phyloP scores from a whole-genome alignment of 92 coral and sea anemone species.

The Epizoanthus stellaris region DNA sequence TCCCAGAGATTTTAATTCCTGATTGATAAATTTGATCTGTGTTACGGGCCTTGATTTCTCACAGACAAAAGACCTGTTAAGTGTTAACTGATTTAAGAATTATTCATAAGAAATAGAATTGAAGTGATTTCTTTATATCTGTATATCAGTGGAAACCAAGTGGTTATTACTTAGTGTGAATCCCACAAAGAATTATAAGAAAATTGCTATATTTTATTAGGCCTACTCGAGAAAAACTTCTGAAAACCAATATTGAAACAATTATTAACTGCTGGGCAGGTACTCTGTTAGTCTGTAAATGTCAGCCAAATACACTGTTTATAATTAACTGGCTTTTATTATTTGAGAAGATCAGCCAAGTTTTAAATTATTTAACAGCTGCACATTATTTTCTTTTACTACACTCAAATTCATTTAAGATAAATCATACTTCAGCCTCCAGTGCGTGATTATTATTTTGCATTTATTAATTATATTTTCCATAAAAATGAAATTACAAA shows the following conservation, averaged over 20 bases:
- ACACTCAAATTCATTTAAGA: neutral
- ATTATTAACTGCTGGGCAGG: neutral
- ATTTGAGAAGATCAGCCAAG: neutral
- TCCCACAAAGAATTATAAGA: neutral
- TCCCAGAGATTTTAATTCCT: too few relatives aligned
- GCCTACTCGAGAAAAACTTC: neutral
- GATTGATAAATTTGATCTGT: too few relatives aligned
- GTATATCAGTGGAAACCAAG: too few relatives aligned
- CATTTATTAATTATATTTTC: neutral
- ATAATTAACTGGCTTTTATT: neutral
- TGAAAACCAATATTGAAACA: conserved; percentile 2
- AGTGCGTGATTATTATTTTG: neutral
- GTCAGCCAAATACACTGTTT: neutral
- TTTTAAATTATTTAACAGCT: conserved; percentile 26
- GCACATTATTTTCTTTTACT: neutral
- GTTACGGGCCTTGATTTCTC: too few relatives aligned
- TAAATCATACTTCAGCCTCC: neutral
- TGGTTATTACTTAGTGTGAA: too few relatives aligned
- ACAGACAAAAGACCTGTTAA: too few relatives aligned
- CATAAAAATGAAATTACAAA: too few relatives aligned
- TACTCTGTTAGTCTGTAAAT: neutral
- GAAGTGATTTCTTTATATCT: too few relatives aligned
- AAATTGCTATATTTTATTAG: neutral
- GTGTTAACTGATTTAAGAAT: too few relatives aligned
- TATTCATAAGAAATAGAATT: too few relatives aligned